phyloP scores from a whole-genome alignment of 1,140 invertebrate species.

The Psix sp. region DNA sequence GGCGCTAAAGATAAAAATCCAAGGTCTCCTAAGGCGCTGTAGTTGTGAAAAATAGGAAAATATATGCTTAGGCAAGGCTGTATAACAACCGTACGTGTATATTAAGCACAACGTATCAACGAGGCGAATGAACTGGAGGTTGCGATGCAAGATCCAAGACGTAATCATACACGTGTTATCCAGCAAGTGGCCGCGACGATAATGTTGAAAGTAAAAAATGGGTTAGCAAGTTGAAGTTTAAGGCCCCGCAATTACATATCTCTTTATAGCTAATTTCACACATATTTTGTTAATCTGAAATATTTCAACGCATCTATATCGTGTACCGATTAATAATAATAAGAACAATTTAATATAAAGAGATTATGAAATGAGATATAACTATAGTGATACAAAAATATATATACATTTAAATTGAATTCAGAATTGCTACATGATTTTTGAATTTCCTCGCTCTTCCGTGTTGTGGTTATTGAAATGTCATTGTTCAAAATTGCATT shows the following conservation, averaged over 20 bases:
- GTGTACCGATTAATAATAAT: too few relatives aligned
- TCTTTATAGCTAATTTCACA: too few relatives aligned
- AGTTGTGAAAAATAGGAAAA: constrained; percentile 14
- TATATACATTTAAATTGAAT: too few relatives aligned
- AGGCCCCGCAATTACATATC: too few relatives aligned
- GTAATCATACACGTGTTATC: constrained; percentile 50
- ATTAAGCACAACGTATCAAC: constrained; percentile 42
- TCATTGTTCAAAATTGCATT: too few relatives aligned
- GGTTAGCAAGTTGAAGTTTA: constrained; percentile 16
- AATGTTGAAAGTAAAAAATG: constrained; percentile 24
- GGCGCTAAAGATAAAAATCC: constrained; percentile 23
- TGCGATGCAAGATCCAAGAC: constrained; percentile 50
- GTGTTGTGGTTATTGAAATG: too few relatives aligned
- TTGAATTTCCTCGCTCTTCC: too few relatives aligned
- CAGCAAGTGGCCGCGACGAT: constrained; percentile 15
- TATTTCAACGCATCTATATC: too few relatives aligned
- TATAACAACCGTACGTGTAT: constrained; percentile 39
- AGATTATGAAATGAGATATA: too few relatives aligned
- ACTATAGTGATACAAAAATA: too few relatives aligned
- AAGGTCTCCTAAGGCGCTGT: constrained; percentile 19
- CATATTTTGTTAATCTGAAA: background rate
- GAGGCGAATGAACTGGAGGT: constrained; percentile 57
- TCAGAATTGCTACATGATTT: too few relatives aligned
- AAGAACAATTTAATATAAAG: too few relatives aligned
- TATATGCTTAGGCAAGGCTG: constrained; percentile 17